Percentiles rank a stretch among this genome's conserved stretches.
phyloP scores from a whole-genome alignment of 2,113 vertebrate species.

The Panurus biarmicus region DNA sequence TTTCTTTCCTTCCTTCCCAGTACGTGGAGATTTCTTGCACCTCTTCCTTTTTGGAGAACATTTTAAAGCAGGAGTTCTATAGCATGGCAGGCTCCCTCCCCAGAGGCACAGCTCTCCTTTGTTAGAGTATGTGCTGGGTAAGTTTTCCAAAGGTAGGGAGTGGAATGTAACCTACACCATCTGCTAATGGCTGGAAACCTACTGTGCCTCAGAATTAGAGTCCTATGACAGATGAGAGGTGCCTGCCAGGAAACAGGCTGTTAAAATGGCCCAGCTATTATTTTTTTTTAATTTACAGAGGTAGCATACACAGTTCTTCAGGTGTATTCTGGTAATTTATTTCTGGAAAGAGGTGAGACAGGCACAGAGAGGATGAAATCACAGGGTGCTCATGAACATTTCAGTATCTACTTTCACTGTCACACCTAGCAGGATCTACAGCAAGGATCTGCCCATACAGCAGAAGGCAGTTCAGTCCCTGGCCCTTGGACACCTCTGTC shows the following conservation, averaged over 20 bases:
- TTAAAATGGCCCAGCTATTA: background rate
- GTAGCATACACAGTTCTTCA: background rate
- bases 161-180: background rate
- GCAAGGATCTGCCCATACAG: background rate
- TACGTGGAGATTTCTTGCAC: background rate
- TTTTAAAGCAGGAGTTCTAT: background rate
- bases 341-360: background rate
- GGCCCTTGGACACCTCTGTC: background rate
- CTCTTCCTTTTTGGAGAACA: background rate
- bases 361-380: background rate
- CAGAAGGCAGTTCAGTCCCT: background rate
- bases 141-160: background rate
- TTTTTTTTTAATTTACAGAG: background rate
- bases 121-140: background rate
- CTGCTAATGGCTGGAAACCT: constrained; percentile 6
- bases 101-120: background rate
- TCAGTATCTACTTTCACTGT: background rate
- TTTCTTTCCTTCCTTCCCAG: background rate
- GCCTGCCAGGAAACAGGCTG: background rate
- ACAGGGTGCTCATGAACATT: background rate
- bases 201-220: background rate
- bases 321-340: background rate
- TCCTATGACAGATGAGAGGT: background rate
- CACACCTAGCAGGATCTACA: background rate
- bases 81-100: background rate